phyloP scores from a whole-genome alignment of 2,888 invertebrate species.

The Hoplodrina ambigua region DNA sequence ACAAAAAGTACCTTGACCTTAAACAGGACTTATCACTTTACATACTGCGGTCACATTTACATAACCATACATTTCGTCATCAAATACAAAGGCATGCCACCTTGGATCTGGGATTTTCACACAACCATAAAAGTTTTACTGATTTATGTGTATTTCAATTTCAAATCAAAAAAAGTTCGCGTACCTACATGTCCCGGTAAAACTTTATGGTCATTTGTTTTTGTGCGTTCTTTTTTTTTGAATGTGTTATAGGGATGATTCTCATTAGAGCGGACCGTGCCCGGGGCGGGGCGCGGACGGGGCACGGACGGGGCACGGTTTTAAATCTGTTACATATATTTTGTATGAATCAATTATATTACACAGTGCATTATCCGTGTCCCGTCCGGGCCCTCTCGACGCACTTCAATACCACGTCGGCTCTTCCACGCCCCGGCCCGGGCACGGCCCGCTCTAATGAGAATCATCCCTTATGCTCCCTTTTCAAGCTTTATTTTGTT shows the following conservation, averaged over 20 bases:
- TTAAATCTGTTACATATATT: too few species aligned
- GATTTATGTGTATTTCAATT: slow-evolving; percentile 11
- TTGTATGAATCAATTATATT: too few species aligned
- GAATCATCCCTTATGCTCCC: too few species aligned
- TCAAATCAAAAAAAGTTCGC: slow-evolving; percentile 4
- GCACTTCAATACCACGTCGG: too few species aligned
- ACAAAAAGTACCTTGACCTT: slow-evolving; percentile 52
- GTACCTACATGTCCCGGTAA: not conserved
- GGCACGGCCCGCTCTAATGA: too few species aligned
- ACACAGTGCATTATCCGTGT: too few species aligned
- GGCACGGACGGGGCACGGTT: too few species aligned
- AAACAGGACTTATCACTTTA: slow-evolving; percentile 50
- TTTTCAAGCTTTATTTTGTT: too few species aligned
- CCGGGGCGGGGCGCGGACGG: too few species aligned
- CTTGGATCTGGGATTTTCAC: slow-evolving; percentile 40
- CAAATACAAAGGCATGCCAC: slow-evolving; percentile 35
- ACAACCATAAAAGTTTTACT: slow-evolving; percentile 27
- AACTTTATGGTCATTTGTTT: slow-evolving; percentile 13
- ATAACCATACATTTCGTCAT: slow-evolving; percentile 56
- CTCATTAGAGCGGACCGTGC: too few species aligned
- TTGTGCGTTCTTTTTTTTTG: slow-evolving; percentile 8
- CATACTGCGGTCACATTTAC: slow-evolving; percentile 57
- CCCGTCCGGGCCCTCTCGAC: too few species aligned
- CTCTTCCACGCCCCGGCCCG: too few species aligned
- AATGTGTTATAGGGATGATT: not conserved